Percentiles rank a stretch among this genome's conserved stretches.
phyloP scores from a whole-genome alignment of 2,888 invertebrate genomes.

The Drosophila testacea region DNA sequence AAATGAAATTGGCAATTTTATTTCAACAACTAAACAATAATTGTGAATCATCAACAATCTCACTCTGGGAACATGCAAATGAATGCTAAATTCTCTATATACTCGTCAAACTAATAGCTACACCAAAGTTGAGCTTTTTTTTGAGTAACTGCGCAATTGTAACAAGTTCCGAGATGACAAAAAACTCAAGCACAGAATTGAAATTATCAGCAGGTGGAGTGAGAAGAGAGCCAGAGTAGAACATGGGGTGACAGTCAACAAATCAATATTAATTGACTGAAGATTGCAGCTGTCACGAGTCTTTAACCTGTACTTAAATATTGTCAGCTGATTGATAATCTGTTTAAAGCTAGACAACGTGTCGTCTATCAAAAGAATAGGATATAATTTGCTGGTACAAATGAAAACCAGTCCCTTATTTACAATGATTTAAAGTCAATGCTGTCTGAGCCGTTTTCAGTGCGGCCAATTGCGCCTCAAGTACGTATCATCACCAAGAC shows the following conservation, averaged over 20 bases:
- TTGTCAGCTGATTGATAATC: slow-evolving; percentile 36
- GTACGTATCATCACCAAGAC: slow-evolving; percentile 57
- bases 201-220: slow-evolving; percentile 7
- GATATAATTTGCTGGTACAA: background rate
- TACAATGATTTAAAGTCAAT: slow-evolving; percentile 33
- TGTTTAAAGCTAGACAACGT: background rate
- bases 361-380: background rate
- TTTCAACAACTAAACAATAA: background rate
- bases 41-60: slow-evolving; percentile 7
- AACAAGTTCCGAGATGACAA: slow-evolving; percentile 45
- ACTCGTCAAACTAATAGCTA: background rate
- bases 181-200: slow-evolving; percentile 30
- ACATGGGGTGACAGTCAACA: background rate
- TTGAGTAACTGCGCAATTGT: slow-evolving; percentile 59
- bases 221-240: background rate
- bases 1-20: slow-evolving; percentile 30
- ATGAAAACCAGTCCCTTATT: background rate
- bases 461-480: slow-evolving; percentile 50
- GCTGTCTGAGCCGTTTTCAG: slow-evolving; percentile 51
- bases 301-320: slow-evolving; percentile 10
- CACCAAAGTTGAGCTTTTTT: slow-evolving; percentile 14
- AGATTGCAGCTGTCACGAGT: slow-evolving; percentile 7
- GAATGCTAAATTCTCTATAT: background rate
- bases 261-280: slow-evolving; percentile 12
- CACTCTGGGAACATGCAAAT: slow-evolving; percentile 8